Percentiles rank a stretch among this genome's conserved stretches.
phyloP scores from a whole-genome alignment of 2,113 vertebrate species.

The Puffinus mauretanicus region DNA sequence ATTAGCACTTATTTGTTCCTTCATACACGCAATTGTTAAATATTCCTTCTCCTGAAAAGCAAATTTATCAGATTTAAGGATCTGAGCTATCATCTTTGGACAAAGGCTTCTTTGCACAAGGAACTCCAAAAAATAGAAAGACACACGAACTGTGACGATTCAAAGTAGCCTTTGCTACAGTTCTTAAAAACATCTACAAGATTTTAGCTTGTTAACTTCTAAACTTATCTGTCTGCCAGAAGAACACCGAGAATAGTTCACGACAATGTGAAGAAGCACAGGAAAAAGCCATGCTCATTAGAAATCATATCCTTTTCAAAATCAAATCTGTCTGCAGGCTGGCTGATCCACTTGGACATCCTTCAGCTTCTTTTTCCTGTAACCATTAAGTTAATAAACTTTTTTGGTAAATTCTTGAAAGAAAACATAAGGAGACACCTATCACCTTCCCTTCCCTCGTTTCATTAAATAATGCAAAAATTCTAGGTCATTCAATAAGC shows the following conservation, averaged over 20 bases:
- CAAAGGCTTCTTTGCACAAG: not conserved
- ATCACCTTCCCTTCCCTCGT: not conserved
- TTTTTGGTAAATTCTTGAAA: not conserved
- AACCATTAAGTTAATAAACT: not conserved
- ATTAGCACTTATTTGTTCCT: not conserved
- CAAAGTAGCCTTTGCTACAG: not conserved
- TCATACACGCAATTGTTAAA: not conserved
- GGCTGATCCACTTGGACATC: not conserved
- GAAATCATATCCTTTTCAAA: not conserved
- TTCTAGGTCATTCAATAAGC: not conserved
- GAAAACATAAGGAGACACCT: not conserved
- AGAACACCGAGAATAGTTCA: not conserved
- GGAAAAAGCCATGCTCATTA: constrained; percentile 29
- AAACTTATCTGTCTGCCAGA: not conserved
- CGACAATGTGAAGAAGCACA: not conserved
- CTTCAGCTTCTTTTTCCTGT: not conserved
- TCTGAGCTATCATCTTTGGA: not conserved
- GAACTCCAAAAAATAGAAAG: not conserved
- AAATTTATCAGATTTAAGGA: not conserved
- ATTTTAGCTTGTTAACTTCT: constrained; percentile 31
- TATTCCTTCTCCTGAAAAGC: not conserved
- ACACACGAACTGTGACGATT: not conserved
- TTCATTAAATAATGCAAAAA: not conserved
- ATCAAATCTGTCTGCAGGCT: not conserved
- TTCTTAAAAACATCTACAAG: not conserved